Evolutionary conservation across 2,888 invertebrate species (phyloP).

Genomic region (Drosophila antonietae): DNA sequence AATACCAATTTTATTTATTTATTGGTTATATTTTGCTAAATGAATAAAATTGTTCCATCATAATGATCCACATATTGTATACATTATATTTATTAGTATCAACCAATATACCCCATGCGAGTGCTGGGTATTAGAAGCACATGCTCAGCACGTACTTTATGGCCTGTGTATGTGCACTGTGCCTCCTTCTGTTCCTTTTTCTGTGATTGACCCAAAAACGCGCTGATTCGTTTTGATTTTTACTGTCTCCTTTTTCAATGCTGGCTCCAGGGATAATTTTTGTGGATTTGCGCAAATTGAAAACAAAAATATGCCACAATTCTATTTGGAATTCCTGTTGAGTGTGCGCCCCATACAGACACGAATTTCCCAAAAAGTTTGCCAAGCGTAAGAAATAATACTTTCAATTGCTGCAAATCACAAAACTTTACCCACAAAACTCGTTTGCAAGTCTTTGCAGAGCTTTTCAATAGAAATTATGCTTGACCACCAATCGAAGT

Average conservation of each 20-base stretch:
- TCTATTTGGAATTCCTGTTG: slow-evolving; percentile 37
- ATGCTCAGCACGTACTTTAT: slow-evolving; percentile 65
- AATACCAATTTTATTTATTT: too few relatives aligned
- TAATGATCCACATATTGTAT: too few relatives aligned
- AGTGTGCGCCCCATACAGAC: background rate
- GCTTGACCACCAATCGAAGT: slow-evolving; percentile 10
- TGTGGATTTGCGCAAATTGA: slow-evolving; percentile 55
- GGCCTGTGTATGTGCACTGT: slow-evolving; percentile 28
- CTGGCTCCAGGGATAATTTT: slow-evolving; percentile 24
- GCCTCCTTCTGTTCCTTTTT: slow-evolving; percentile 14
- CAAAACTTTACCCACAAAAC: slow-evolving; percentile 19
- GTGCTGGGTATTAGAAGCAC: slow-evolving; percentile 21
- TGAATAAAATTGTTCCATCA: too few relatives aligned
- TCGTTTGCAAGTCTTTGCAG: background rate
- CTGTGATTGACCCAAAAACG: slow-evolving; percentile 75
- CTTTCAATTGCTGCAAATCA: slow-evolving; percentile 34
- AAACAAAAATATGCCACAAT: slow-evolving; percentile 57
- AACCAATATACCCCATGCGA: background rate
- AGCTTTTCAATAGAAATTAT: slow-evolving; percentile 1
- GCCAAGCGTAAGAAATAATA: slow-evolving; percentile 16
- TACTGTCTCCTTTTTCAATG: slow-evolving; percentile 26
- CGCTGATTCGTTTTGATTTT: slow-evolving; percentile 76
- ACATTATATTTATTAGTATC: too few relatives aligned
- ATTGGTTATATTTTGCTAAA: too few relatives aligned
- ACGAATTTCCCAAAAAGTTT: background rate